Evolutionary conservation across 1,140 invertebrate species (phyloP), one percentile per base, ranked within the genome.

Genomic region (Pseudomyrmex concolor): DNA sequence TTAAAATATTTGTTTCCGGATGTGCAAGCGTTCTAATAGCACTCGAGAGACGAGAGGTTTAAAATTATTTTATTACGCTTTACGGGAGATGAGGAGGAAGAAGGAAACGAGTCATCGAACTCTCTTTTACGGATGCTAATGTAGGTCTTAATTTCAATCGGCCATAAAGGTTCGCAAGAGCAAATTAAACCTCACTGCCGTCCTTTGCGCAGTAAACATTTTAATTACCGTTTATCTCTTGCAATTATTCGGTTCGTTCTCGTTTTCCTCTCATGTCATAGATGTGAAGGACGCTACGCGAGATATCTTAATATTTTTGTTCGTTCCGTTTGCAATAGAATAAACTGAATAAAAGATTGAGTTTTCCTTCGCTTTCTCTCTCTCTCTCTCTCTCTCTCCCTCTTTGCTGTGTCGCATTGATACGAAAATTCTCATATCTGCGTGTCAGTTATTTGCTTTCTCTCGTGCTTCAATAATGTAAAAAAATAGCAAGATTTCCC

Each of bases 281-380:
- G 64, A 70, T 60, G n/a, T 59, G 55, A 59, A 70, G 43, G 66
- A 66, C 51, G 15, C 55, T 45, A 3, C 13, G 19, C 60, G n/a
- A 80, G 67, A 70, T 71, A 59, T 43, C 54, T 80, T 71, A 43
- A 71, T 50, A 80, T 50, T 80, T 80, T 55, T 66, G 67, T 19
- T 80, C 66, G 51, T 45, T 80, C 57, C 54, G 55, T 51, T 78
- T 34, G 19, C 66, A 50, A 57, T 19, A 66, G 66, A 60, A 80
- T 80, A 80, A 80, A 80, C 66, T 80, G 76, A 80, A 80, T 80
- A 71, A 80, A 80, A 80, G 76, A 80, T 80, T 7, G 19, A 59
- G 76, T 71, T 80, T 80, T 80, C 70, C 71, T 51, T 15, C 19
- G 68, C 54, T 78, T 43, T 34, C 1, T 34, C 34, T 25, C 25